These are phyloP conservation scores for Perca flavescens DNA, from an alignment of 2,113 vertebrate genomes.

Conservation along the genomic window DNA sequence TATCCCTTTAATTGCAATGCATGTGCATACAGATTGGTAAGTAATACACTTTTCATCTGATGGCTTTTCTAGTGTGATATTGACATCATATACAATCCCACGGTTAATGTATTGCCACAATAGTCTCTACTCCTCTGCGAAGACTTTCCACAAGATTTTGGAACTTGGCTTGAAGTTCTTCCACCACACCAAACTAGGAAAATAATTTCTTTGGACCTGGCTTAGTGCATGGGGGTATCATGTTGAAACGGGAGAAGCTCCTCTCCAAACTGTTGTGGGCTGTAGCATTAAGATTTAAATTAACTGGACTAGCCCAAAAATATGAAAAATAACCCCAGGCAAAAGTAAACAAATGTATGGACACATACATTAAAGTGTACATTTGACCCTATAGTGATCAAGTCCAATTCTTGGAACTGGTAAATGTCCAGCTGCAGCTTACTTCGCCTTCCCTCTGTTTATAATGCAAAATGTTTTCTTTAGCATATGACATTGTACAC, in stretches of 20 bases:
- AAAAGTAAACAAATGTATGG: neutral
- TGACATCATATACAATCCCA: too few relatives aligned
- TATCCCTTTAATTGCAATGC: too few relatives aligned
- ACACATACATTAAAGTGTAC: neutral
- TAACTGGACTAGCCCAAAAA: neutral
- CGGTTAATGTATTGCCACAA: too few relatives aligned
- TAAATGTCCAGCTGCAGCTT: neutral
- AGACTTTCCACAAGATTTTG: neutral
- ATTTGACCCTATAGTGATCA: neutral
- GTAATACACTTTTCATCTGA: too few relatives aligned
- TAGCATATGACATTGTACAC: neutral
- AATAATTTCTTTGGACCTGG: neutral
- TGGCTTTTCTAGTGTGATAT: too few relatives aligned
- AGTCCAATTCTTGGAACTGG: neutral
- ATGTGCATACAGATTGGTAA: too few relatives aligned
- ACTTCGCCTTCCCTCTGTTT: neutral
- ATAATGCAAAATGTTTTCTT: neutral
- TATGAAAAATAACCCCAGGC: neutral
- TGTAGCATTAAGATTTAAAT: neutral
- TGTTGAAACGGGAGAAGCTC: neutral
- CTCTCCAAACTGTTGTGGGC: too few relatives aligned
- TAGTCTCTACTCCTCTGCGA: neutral
- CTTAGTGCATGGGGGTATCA: neutral
- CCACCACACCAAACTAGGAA: neutral
- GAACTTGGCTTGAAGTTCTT: neutral